Base-by-base conservation (phyloP, 2,113 vertebrate species). In the Syrrhaptes paradoxus region DNA sequence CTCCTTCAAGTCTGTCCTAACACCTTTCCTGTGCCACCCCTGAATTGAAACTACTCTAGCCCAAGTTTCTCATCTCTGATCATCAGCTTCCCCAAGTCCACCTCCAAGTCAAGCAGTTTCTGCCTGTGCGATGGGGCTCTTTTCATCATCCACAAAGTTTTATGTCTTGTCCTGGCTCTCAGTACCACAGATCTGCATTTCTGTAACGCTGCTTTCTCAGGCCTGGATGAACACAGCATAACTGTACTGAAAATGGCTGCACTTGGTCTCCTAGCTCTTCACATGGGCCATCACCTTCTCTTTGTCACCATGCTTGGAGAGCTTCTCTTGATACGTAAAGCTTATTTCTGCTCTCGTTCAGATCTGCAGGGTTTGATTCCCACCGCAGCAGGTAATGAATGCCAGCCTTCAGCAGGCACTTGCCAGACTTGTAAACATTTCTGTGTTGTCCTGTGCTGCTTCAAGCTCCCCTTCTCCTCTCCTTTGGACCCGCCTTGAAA, bases 1-100 rank as follows among this genome's bases (percentile, higher is more conserved):
- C 54, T 91, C 34, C 70, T 76, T 93, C 82, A 36, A 36, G 71
- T 92, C 90, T 93, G 63, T 88, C 75, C 88, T 96, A 46, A 93
- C 75, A 80, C 90, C 67, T 91, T 45, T 88, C 71, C 83, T 84
- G 55, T 88, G 67, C 85, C 79, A 94, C 71, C 4, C 1, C 75
- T 46, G 46, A 86, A 54, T 70, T 81, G 77, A 86, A 95, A 84
- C 43, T 74, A 51, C 61, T 92, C 55, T 61, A 90, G 46, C 79
- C 48, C 7, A 74, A 93, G 88, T 58, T 93, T 70, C 66, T 87
- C 7, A 8, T 94, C 54, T 70, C 82, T 80, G 2, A 16, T 48
- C 36, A 70, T 65, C 58, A 73, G 1, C 59, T 88, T 93, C 80
- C 77, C 43, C 31, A 55, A 43, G 72, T 54, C 72, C 66, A 63